These are phyloP conservation scores for Myotis planiceps DNA, from an alignment of 2,797 vertebrate genomes.

Conservation along the genomic window DNA sequence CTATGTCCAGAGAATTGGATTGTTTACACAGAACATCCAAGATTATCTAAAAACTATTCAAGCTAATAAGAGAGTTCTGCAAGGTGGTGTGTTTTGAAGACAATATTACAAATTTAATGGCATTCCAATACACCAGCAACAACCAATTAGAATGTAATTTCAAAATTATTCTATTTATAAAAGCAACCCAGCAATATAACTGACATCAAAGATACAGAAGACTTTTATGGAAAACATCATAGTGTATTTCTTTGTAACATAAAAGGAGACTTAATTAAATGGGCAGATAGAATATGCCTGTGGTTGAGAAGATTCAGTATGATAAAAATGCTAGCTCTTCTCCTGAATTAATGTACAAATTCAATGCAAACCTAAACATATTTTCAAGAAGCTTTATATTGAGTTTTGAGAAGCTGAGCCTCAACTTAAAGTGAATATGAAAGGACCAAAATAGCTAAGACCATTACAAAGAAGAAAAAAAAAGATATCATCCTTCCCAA, in stretches of 20 bases:
- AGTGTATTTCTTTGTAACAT: background rate
- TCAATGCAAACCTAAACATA: background rate
- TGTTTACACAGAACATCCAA: background rate
- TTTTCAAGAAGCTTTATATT: background rate
- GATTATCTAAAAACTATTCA: background rate
- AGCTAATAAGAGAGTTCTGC: background rate
- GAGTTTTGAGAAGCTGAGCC: background rate
- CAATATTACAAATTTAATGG: background rate
- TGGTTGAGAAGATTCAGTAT: background rate
- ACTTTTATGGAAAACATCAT: background rate
- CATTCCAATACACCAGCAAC: background rate
- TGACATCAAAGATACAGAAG: background rate
- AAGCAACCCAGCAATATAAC: background rate
- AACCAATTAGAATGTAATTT: background rate
- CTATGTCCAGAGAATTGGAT: background rate
- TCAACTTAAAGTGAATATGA: background rate
- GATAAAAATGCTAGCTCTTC: background rate
- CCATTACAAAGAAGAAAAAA: background rate
- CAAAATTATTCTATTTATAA: background rate
- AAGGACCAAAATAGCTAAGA: background rate
- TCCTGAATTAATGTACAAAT: background rate
- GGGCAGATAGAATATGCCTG: background rate
- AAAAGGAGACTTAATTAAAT: background rate
- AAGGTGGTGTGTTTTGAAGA: background rate
- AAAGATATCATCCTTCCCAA: background rate